Evolutionary conservation across 2,888 invertebrate genomes (phyloP), one percentile per base, ranked within the genome.

Genomic region (Allacma fusca): DNA sequence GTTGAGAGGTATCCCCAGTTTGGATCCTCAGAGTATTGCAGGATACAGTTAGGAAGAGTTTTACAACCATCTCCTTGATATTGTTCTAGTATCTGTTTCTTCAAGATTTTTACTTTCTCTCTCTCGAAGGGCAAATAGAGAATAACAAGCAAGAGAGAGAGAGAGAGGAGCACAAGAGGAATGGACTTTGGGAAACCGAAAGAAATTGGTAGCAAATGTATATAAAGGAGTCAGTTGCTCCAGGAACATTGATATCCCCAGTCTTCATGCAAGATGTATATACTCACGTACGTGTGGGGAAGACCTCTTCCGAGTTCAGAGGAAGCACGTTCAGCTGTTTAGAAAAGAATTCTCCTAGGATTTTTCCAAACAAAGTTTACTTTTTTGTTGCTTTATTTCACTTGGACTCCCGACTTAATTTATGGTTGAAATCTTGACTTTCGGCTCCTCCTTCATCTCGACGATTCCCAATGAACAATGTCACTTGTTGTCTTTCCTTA

Each of bases 401-500:
- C 50, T 50, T 50, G 50, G 50, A 50, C 50, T 50, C 50, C 4
- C 1, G 59, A 59, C 72, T 72, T 72, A 72, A 72, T 72, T 59
- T 72, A 72, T 72, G 59, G 72, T 29, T 29, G 59, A 50, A 43
- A 44, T 44, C 40, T 29, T 70, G 70, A 70, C 70, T 23, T 72
- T 34, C 19, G 29, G 59, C 57, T 34, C 59, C 59, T 28, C 29
- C 59, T 29, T 59, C 59, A 34, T 62, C 59, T 59, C 57, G 21
- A 21, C 23, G 5, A 21, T 23, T 26, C 40, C 69, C 69, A 69
- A 13, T 69, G 69, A 69, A 69, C 28, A 21, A 44, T 69, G 44
- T 69, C 69, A 72, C 72, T 72, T 72, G 72, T 72, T 72, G 72
- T 72, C 50, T 72, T 72, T 59, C 59, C 50, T n/a, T 21, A 28